phyloP scores from a whole-genome alignment of 2,797 vertebrate species.

The Pseudopleuronectes americanus region DNA sequence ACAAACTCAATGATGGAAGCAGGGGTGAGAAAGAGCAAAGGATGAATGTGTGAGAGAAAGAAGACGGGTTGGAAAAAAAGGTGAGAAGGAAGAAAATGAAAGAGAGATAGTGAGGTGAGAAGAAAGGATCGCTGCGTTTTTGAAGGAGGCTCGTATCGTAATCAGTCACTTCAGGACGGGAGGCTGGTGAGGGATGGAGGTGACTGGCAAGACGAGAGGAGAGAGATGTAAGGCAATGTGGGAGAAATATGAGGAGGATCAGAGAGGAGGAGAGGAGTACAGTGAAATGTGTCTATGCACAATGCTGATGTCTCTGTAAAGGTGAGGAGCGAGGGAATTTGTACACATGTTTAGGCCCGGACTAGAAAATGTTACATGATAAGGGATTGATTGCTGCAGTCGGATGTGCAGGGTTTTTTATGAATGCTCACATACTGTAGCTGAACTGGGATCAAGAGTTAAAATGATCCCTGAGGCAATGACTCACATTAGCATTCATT shows the following conservation, averaged over 20 bases:
- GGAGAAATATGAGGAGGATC: constrained; percentile 44
- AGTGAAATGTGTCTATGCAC: constrained; percentile 42
- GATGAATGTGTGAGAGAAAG: neutral
- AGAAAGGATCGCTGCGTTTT: constrained; percentile 31
- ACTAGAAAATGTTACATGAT: constrained; percentile 35
- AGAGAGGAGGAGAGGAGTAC: constrained; percentile 38
- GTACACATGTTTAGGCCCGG: constrained; percentile 32
- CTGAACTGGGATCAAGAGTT: constrained; percentile 42
- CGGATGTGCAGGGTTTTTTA: constrained; percentile 7
- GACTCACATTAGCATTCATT: constrained; percentile 42
- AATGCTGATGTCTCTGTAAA: constrained; percentile 51
- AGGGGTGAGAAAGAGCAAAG: constrained; percentile 3
- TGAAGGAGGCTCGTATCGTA: constrained; percentile 19
- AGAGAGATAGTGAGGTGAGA: constrained; percentile 25
- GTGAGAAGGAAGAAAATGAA: constrained; percentile 23
- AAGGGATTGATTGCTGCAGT: constrained; percentile 24
- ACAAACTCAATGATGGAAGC: constrained; percentile 10
- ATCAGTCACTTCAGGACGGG: constrained; percentile 41
- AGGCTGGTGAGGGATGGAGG: constrained; percentile 36
- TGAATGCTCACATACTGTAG: constrained; percentile 14
- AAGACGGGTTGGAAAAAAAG: constrained; percentile 5
- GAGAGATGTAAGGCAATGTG: constrained; percentile 56
- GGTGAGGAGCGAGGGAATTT: constrained; percentile 55
- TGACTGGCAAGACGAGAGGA: constrained; percentile 37
- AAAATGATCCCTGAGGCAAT: constrained; percentile 25